A percentile compares a stretch with the other conserved stretches of the same genome.
Evolutionary conservation across 2,888 invertebrate species (phyloP).

Genomic region (Microplitis manilae): DNA sequence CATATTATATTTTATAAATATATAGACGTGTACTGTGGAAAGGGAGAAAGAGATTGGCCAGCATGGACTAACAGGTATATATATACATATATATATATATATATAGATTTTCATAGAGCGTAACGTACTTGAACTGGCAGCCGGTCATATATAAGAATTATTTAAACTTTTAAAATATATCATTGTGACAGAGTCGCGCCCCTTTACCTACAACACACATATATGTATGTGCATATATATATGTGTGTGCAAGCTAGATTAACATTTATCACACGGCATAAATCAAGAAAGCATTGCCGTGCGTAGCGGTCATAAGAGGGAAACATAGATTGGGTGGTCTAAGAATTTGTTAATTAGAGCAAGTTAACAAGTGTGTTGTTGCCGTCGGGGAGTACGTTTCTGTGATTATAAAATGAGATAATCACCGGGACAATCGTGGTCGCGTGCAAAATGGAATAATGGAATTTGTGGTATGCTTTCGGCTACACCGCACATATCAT

Average conservation of each 20-base stretch:
- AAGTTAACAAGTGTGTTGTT: slow-evolving; percentile 29
- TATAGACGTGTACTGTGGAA: not conserved
- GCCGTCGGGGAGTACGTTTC: not conserved
- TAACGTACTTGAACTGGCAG: not conserved
- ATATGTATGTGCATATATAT: not conserved
- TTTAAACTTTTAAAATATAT: not conserved
- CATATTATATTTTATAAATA: not conserved
- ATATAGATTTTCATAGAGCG: not conserved
- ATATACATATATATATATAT: not conserved
- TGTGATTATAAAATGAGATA: slow-evolving; percentile 26
- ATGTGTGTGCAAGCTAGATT: not conserved
- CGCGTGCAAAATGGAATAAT: slow-evolving; percentile 34
- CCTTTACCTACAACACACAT: not conserved
- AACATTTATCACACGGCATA: not conserved
- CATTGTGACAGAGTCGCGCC: not conserved
- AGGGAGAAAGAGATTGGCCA: not conserved
- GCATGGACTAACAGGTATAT: not conserved
- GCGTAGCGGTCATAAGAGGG: too few relatives aligned
- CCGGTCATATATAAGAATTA: not conserved
- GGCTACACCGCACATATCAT: slow-evolving; percentile 37
- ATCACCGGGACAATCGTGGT: slow-evolving; percentile 24
- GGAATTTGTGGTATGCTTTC: slow-evolving; percentile 35
- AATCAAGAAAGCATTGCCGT: not conserved
- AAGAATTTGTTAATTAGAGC: slow-evolving; percentile 5
- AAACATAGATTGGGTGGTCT: not conserved